A percentile compares a stretch with the other conserved stretches of the same genome.
Evolutionary conservation across 2,797 vertebrate species (phyloP).

Genomic region (Erpetoichthys calabaricus): DNA sequence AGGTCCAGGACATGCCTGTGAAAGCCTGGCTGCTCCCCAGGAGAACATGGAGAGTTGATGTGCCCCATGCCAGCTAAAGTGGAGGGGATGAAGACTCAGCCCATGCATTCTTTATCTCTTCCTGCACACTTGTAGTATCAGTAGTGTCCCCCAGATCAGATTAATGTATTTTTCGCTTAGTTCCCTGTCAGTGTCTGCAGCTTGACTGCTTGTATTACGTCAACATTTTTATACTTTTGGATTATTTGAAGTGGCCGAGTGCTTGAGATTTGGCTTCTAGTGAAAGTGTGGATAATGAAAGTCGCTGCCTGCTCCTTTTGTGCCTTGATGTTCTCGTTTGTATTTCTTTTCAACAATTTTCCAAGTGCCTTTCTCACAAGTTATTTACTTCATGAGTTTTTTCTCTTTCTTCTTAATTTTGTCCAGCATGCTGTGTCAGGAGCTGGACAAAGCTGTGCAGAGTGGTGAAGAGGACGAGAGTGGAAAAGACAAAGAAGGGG

Average conservation of each 20-base stretch:
- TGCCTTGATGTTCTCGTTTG: slow-evolving; percentile 18
- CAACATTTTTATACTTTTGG: too few species aligned
- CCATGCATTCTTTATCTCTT: not conserved
- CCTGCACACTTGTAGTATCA: not conserved
- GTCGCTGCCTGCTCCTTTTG: not conserved
- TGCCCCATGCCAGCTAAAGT: too few species aligned
- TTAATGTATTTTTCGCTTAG: too few species aligned
- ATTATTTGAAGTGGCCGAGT: too few species aligned
- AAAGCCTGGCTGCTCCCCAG: too few species aligned
- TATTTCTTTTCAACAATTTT: not conserved
- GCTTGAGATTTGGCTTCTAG: not conserved
- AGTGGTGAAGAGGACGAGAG: slow-evolving; percentile 31
- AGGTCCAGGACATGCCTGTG: too few species aligned
- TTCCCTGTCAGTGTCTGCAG: too few species aligned
- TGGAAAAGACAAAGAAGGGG: slow-evolving; percentile 43
- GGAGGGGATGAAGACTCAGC: too few species aligned
- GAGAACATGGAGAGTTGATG: too few species aligned
- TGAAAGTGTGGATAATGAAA: not conserved
- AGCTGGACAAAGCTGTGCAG: slow-evolving; percentile 53
- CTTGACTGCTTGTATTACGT: too few species aligned
- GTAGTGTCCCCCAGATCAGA: too few species aligned
- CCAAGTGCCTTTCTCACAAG: not conserved
- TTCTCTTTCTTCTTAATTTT: not conserved
- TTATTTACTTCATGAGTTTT: not conserved
- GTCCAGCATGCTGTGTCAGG: slow-evolving; percentile 60